Conservation (phyloP, 2,113 vertebrate genomes). For the Hyaena hyaena region DNA sequence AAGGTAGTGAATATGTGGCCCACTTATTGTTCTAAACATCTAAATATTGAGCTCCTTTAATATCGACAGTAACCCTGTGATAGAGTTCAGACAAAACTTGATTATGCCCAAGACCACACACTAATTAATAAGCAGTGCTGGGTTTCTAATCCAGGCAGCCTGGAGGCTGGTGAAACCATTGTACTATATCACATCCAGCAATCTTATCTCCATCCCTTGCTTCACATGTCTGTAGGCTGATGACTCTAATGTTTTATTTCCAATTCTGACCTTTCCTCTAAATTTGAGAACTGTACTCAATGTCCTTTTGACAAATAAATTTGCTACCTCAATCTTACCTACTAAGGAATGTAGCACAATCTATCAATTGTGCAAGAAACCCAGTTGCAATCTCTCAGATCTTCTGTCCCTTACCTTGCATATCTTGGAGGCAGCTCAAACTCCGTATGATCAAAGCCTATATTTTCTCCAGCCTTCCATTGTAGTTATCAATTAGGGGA, state of each 20-base stretch:
- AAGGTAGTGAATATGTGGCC: background rate
- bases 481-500: background rate
- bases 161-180: background rate
- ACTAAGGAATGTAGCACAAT: background rate
- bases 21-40: background rate
- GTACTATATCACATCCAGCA: too few relatives aligned
- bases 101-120: background rate
- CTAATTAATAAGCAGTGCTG: background rate
- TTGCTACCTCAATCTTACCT: background rate
- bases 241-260: background rate
- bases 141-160: background rate
- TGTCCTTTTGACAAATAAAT: background rate
- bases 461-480: background rate
- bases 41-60: background rate
- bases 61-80: background rate
- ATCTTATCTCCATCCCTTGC: background rate
- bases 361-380: background rate
- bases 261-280: background rate
- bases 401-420: background rate
- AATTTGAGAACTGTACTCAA: background rate
- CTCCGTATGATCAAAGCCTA: too few relatives aligned
- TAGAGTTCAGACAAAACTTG: background rate
- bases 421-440: background rate
- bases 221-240: background rate
- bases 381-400: background rate